Evolutionary conservation across 2,888 invertebrate species (phyloP), one percentile per base, ranked within the genome.

Genomic region (Cataglyphis cursor): DNA sequence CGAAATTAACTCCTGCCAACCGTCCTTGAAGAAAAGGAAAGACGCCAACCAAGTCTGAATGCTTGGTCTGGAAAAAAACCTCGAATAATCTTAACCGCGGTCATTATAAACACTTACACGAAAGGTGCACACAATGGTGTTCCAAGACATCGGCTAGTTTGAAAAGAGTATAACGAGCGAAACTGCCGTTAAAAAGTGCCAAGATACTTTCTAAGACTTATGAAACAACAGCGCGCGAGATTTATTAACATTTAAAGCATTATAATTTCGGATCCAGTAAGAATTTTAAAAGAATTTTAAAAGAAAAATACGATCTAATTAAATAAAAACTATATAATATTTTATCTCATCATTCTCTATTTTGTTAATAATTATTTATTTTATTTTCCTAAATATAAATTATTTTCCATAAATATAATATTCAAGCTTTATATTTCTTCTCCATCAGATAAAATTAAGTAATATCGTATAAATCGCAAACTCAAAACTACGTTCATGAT

Each of bases 1-100:
- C 80, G 68, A 84, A 85, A 89, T 89, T 86, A 89, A 89, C 89
- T 87, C 68, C 84, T 76, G 59, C 83, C 61, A 84, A 76, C 83
- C 74, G 54, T 68, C 4, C 65, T 48, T 70, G 78, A 38, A 31
- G 38, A 80, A 35, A 70, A 3, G 35, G 6, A 35, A 35, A 35
- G 24, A 59, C 35, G 35, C 24, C 76, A 38, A 65, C 24, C 38
- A 9, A 6, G 31, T 44, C 28, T 78, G 31, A 78, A 70, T 68
- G 57, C 57, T 62, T 35, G 24, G 64, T 31, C 12, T 24, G 18
- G 44, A 80, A 59, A 72, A 51, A 59, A 80, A 59, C 31, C 70
- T 61, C 31, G 8, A 80, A 80, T 59, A 48, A 61, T 78, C 70
- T 80, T 70, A 70, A 80, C 44, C 24, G 59, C 59, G 78, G 44